phyloP scores from a whole-genome alignment of 2,797 vertebrate genomes.

The Caiman crocodilus region DNA sequence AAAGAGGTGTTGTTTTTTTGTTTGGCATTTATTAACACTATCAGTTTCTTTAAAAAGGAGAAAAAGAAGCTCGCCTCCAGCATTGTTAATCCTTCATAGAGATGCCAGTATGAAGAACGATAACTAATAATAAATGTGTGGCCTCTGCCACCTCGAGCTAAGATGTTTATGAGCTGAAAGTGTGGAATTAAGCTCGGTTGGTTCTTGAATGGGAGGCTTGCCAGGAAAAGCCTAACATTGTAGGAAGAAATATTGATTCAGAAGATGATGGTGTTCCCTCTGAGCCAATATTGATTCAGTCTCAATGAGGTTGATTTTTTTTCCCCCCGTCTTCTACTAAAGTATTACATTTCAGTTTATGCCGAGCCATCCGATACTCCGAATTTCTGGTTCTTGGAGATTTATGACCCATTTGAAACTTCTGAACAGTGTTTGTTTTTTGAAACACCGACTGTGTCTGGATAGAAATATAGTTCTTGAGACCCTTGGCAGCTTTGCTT shows the following conservation, averaged over 20 bases:
- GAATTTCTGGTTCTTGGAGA: rapidly evolving
- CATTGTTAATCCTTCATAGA: no score
- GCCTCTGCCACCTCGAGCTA: not conserved
- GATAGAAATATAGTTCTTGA: not conserved
- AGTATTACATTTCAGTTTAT: rapidly evolving
- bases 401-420: not conserved
- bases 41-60: not conserved
- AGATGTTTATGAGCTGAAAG: not conserved
- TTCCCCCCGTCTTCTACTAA: rapidly evolving
- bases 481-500: not conserved
- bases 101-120: not conserved
- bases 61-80: not conserved
- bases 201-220: not conserved
- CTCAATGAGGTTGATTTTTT: rapidly evolving
- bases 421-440: not conserved
- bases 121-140: not conserved
- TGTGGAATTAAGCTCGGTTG: rapidly evolving
- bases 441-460: no score
- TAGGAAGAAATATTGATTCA: not conserved
- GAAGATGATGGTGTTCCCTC: not conserved
- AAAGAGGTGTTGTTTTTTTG: not conserved
- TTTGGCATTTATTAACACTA: not conserved
- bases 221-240: not conserved
- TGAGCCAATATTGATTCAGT: rapidly evolving
- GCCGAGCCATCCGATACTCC: no score